Evolutionary conservation across 1,140 invertebrate genomes (phyloP), one percentile per base, ranked within the genome.

Genomic region (Ylistrum balloti): DNA sequence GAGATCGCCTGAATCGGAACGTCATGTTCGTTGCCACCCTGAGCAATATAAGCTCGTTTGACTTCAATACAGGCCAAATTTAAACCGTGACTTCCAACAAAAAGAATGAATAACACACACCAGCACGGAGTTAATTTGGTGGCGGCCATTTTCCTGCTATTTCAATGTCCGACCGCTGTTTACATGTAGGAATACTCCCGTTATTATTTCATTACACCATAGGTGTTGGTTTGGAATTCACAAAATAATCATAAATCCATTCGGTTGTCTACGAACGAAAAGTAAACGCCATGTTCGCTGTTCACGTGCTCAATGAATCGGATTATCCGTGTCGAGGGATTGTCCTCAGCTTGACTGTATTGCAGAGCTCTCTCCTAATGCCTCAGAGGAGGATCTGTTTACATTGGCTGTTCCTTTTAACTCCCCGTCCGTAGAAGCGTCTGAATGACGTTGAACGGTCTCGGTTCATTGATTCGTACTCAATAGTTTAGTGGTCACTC

Each of bases 31-130:
- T 91, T 91, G 34, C 91, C 90, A 33, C 93, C 93, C 88, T 93
- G 93, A 86, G 91, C 90, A 87, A 92, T 92, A 35, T 93, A 94
- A 13, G 93, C 92, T 86, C 90, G 92, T 48, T 93, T 93, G 11
- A 93, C 92, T 88, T 94, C 93, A 88, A 93, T 92, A 91, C 93
- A 94, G 17, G 91, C 91, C 91, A 93, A 89, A 92, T 92, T 92
- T 86, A 86, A 86, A 34, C 74, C 86, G 86, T 90, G 89, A 34
- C 87, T 45, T 86, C 87, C 33, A 35, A 89, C 87, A 85, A 91
- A 90, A 86, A 90, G 74, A 85, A 91, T 34, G 34, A 88, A 86
- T 33, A 90, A 85, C n/a, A 91, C 33, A 88, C 89, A 88, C 87
- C 33, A 91, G 85, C 88, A 85, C 74, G 32, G 41, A 88, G 88